Evolutionary conservation across 2,113 vertebrate species (phyloP).

Genomic region (Mobula hypostoma): DNA sequence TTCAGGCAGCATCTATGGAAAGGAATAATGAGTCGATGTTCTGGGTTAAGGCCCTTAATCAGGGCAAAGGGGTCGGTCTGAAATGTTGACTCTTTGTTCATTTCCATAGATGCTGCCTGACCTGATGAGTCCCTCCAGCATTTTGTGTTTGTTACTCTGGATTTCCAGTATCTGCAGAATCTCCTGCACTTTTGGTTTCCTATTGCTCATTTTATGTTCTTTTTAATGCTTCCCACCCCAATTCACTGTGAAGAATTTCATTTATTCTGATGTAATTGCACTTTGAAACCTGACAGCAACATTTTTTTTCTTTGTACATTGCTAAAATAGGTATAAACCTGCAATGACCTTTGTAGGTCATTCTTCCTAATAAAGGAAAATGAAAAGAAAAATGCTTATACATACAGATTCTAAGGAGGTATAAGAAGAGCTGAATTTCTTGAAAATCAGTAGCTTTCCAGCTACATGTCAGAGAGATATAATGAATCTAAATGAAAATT

Average conservation of each 20-base stretch:
- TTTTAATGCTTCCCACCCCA: not conserved
- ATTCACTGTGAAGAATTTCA: not conserved
- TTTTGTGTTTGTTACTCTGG: too few relatives aligned
- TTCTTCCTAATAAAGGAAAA: too few relatives aligned
- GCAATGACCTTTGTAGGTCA: not conserved
- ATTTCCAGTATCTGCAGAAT: too few relatives aligned
- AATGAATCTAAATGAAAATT: constrained; percentile 46
- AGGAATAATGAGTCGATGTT: too few relatives aligned
- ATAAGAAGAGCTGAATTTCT: constrained; percentile 43
- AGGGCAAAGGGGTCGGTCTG: too few relatives aligned
- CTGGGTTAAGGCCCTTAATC: too few relatives aligned
- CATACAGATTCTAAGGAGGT: constrained; percentile 47
- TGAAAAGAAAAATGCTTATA: not conserved
- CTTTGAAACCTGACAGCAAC: not conserved
- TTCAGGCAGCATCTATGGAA: too few relatives aligned
- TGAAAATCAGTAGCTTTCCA: constrained; percentile 50
- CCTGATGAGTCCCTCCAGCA: too few relatives aligned
- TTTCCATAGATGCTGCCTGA: too few relatives aligned
- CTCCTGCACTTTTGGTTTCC: too few relatives aligned
- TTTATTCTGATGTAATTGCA: not conserved
- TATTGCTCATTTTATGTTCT: not conserved
- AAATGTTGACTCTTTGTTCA: too few relatives aligned
- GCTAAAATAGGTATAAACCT: not conserved
- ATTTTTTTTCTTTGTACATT: not conserved
- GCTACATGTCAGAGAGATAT: constrained; percentile 42